Percentiles rank a stretch among this genome's conserved stretches.
phyloP scores from a whole-genome alignment of 2,113 vertebrate species.

The Speoplatyrhinus poulsoni region DNA sequence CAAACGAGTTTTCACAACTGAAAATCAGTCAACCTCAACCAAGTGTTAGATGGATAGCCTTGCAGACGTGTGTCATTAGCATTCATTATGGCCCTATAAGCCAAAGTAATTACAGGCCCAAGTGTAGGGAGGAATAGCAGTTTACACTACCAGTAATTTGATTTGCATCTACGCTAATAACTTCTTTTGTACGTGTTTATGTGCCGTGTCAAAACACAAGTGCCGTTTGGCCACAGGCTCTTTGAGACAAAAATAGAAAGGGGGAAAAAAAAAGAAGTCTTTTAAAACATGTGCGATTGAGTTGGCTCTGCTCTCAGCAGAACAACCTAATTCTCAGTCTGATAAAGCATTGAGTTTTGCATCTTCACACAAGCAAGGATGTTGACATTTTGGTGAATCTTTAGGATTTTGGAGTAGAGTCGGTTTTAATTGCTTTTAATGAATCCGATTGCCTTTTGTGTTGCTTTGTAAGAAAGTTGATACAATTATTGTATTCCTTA shows the following conservation, averaged over 20 bases:
- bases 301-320: conserved; percentile 71
- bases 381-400: conserved; percentile 55
- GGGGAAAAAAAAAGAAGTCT: conserved; percentile 43
- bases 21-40: conserved; percentile 67
- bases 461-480: too few relatives aligned
- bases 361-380: conserved; percentile 67
- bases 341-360: conserved; percentile 61
- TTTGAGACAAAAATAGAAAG: conserved; percentile 40
- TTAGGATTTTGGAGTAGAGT: conserved; percentile 53
- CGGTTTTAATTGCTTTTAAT: conserved; percentile 13
- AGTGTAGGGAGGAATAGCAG: conserved; percentile 79
- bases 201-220: conserved; percentile 84
- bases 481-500: too few relatives aligned
- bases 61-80: conserved; percentile 77
- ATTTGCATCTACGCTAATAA: conserved; percentile 87
- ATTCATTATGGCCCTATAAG: conserved; percentile 81
- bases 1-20: conserved; percentile 58
- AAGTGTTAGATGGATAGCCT: conserved; percentile 65
- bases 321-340: conserved; percentile 60
- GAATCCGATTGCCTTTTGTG: conserved; percentile 9
- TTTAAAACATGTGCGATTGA: conserved; percentile 77
- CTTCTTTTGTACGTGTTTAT: conserved; percentile 85
- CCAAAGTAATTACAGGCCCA: conserved; percentile 81
- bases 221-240: conserved; percentile 80
- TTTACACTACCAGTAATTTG: conserved; percentile 84